Evolutionary conservation across 2,113 vertebrate genomes (phyloP), one percentile per base, ranked within the genome.

Genomic region (Paramisgurnus dabryanus): DNA sequence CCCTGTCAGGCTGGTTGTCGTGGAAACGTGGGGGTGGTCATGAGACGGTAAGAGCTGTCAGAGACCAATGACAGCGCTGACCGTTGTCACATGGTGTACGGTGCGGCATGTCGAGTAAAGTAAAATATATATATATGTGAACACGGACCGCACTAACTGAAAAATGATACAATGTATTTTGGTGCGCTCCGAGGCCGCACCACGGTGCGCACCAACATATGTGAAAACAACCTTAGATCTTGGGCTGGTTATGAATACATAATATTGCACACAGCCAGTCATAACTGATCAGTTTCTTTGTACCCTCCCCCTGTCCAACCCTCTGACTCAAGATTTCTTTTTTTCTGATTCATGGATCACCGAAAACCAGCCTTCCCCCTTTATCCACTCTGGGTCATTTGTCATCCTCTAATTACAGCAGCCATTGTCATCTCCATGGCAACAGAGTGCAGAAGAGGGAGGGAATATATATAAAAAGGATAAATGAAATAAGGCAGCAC

Each of bases 391-490:
- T 57, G 27, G 74, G 55, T 65, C 27, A 39, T 72, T 80, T 58
- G 55, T 69, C 78, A 66, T 80, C 53, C 40, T 73, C 68, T 39
- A 78, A 69, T 76, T 67, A 57, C 53, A 47, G 65, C 71, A 72
- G 70, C 50, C 70, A 53, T 55, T 45, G 64, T 79, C 53, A 76
- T 82, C 53, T 57, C 71, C 66, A 79, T 80, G 69, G 77, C 74
- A 80, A 83, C 67, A 74, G 63, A 67, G n/a, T 55, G 70, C 65
- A 49, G 67, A 55, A 61, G 15, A 40, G 3, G 41, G 53, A 67
- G 41, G n/a, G 15, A 65, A 61, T 15, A 17, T 17, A n/a, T 18
- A 18, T 4, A 34, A n/a, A 34, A n/a, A 67, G 50, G 69, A 65
- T 43, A 66, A 72, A 81, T 64, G 39, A 64, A 74, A 77, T 27